A percentile compares a stretch with the other conserved stretches of the same genome.
Evolutionary conservation across 2,797 vertebrate species (phyloP).

Genomic region (Acipenser transmontanus): DNA sequence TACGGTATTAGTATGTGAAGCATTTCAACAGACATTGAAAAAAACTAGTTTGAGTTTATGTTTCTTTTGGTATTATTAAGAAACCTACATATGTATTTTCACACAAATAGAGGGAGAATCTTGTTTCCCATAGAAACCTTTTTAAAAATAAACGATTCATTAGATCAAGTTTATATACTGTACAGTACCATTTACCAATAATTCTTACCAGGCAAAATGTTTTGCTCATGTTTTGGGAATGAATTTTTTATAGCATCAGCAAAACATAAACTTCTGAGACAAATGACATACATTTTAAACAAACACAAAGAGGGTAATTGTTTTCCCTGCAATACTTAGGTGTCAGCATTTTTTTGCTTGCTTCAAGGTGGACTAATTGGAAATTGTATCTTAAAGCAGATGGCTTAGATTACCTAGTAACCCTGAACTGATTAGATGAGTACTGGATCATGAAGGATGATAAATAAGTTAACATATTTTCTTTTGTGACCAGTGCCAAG

Average conservation of each 20-base stretch:
- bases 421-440: conserved; percentile 22
- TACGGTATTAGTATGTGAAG: too few relatives aligned
- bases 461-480: conserved; percentile 22
- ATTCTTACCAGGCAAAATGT: background rate
- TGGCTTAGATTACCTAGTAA: conserved; percentile 14
- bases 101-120: too few relatives aligned
- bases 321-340: conserved; percentile 25
- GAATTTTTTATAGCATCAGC: conserved; percentile 37
- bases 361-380: conserved; percentile 13
- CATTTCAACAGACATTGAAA: too few relatives aligned
- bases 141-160: too few relatives aligned
- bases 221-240: conserved; percentile 12
- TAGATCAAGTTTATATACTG: too few relatives aligned
- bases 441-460: conserved; percentile 22
- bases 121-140: too few relatives aligned
- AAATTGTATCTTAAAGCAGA: conserved; percentile 11
- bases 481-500: conserved; percentile 25
- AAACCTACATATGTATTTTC: too few relatives aligned
- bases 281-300: conserved; percentile 36
- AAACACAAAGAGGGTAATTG: conserved; percentile 19
- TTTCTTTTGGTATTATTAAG: too few relatives aligned
- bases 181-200: too few relatives aligned
- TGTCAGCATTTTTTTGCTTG: conserved; percentile 25
- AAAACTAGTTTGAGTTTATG: too few relatives aligned
- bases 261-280: conserved; percentile 32